phyloP scores from a whole-genome alignment of 2,888 invertebrate genomes.

The Macrophya annulata region DNA sequence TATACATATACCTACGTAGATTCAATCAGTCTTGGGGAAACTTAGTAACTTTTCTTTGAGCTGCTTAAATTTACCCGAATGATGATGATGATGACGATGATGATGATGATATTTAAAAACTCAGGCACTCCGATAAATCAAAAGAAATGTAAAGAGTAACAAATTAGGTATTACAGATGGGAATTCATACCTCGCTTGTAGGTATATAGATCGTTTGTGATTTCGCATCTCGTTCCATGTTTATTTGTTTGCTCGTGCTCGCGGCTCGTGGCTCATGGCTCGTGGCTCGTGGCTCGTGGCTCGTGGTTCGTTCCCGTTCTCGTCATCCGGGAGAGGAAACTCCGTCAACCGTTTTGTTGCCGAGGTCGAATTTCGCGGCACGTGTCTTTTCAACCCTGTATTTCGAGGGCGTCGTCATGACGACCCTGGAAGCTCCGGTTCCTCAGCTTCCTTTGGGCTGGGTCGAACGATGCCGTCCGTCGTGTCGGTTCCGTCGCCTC shows the following conservation, averaged over 20 bases:
- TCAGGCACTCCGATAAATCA: no score
- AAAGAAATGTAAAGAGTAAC: not conserved
- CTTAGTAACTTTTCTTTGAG: not conserved
- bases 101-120: not conserved
- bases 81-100: not conserved
- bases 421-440: conserved; percentile 48
- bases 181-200: not conserved
- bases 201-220: not conserved
- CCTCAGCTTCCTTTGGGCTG: conserved; percentile 8
- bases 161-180: not conserved
- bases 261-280: not conserved
- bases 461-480: not conserved
- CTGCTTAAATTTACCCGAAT: not conserved
- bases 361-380: conserved; percentile 66
- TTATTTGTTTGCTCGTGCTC: not conserved
- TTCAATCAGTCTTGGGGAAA: not conserved
- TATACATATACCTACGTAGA: no score
- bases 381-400: conserved; percentile 47
- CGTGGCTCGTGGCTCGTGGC: not conserved
- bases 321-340: not conserved
- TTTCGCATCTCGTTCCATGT: conserved; percentile 14
- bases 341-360: conserved; percentile 41
- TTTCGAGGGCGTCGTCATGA: conserved; percentile 55
- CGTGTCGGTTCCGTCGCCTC: not conserved
- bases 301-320: not conserved